These are phyloP conservation scores for Australoheros facetus DNA, from an alignment of 2,797 vertebrate genomes.

Conservation along the genomic window DNA sequence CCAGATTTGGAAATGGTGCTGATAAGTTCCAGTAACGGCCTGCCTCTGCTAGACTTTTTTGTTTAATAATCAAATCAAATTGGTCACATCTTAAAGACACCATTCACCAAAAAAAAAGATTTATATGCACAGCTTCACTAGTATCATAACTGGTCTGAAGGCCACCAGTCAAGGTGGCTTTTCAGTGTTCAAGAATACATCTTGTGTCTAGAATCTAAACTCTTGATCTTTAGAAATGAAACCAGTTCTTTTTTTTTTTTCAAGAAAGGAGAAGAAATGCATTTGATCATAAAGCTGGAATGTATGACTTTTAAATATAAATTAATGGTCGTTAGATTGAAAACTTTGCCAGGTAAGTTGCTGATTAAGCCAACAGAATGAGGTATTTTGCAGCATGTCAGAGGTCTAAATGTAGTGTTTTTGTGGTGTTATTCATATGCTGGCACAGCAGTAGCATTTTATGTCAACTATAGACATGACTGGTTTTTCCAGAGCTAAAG, in stretches of 20 bases:
- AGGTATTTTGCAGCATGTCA: background rate
- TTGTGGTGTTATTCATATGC: background rate
- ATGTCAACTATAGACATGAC: background rate
- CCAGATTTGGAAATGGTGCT: slow-evolving; percentile 21
- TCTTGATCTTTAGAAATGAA: background rate
- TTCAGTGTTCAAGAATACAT: background rate
- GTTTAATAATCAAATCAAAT: background rate
- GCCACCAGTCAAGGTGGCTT: background rate
- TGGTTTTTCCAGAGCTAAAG: background rate
- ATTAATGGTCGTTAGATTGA: no score
- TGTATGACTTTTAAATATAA: background rate
- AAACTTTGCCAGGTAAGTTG: background rate
- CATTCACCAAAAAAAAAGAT: background rate
- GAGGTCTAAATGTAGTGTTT: background rate
- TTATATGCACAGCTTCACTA: background rate
- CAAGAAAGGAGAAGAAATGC: background rate
- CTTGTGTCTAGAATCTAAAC: background rate
- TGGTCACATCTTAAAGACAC: background rate
- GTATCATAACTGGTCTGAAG: background rate
- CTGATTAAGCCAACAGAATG: background rate
- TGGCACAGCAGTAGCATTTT: accelerated
- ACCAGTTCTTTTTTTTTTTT: background rate
- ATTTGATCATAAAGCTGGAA: background rate
- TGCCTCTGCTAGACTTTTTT: background rate
- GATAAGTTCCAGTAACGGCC: slow-evolving; percentile 24